These are phyloP conservation scores for Entosphenus tridentatus DNA, from an alignment of 2,113 vertebrate genomes.

Conservation along the genomic window DNA sequence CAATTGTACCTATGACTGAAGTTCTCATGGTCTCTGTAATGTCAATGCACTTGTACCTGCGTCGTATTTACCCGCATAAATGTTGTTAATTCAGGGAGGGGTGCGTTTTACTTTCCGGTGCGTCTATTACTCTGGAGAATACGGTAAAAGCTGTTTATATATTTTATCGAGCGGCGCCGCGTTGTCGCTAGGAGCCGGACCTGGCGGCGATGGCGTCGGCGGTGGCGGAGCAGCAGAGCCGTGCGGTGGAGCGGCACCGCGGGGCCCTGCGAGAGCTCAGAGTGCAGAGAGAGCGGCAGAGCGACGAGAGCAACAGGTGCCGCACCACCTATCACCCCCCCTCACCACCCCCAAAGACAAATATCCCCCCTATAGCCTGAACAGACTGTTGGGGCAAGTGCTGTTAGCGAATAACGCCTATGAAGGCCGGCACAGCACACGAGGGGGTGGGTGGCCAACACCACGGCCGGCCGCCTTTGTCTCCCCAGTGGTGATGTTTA, in stretches of 20 bases:
- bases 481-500: too few species aligned
- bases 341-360: too few species aligned
- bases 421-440: too few species aligned
- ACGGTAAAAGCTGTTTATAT: neutral
- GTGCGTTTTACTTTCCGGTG: neutral
- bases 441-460: too few species aligned
- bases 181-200: conserved; percentile 29
- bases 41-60: neutral
- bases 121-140: neutral
- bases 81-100: neutral
- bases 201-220: conserved; percentile 26
- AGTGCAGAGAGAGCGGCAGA: conserved; percentile 29
- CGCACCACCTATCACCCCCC: neutral
- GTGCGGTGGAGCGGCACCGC: conserved; percentile 41
- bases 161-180: neutral
- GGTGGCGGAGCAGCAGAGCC: conserved; percentile 31
- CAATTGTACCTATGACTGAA: neutral
- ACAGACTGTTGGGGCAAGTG: too few species aligned
- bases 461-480: too few species aligned
- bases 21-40: neutral
- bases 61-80: neutral
- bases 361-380: too few species aligned
- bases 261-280: conserved; percentile 53
- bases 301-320: conserved; percentile 32
- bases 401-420: too few species aligned